Evolutionary conservation across 2,113 vertebrate species (phyloP).

Genomic region (Burhinus bistriatus): DNA sequence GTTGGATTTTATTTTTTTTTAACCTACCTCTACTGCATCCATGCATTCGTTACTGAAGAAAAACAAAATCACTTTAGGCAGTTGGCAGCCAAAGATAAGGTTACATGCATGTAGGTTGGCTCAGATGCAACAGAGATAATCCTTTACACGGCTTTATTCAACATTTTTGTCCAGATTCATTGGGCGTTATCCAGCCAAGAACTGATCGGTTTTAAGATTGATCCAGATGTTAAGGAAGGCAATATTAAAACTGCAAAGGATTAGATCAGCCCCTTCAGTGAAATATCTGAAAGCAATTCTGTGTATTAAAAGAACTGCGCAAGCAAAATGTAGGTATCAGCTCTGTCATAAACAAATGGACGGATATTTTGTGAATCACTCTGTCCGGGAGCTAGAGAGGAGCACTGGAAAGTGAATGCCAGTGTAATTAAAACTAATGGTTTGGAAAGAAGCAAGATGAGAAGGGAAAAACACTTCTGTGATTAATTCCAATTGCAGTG

Average conservation of each 20-base stretch:
- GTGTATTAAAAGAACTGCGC: background rate
- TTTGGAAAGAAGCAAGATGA: background rate
- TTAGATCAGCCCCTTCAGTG: background rate
- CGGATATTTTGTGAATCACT: background rate
- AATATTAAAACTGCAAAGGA: background rate
- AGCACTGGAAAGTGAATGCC: background rate
- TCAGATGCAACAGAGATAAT: background rate
- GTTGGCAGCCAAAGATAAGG: background rate
- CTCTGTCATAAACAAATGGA: background rate
- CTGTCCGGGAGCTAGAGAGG: background rate
- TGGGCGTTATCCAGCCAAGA: background rate
- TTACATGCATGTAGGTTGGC: background rate
- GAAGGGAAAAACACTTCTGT: background rate
- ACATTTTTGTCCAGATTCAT: background rate
- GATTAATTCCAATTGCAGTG: background rate
- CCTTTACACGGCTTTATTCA: background rate
- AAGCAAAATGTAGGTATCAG: background rate
- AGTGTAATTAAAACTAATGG: background rate
- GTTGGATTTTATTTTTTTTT: background rate
- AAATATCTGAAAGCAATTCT: background rate
- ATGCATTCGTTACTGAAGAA: background rate
- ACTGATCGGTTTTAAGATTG: background rate
- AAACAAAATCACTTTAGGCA: background rate
- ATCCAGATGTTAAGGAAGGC: background rate
- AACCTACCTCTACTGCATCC: background rate